These are phyloP conservation scores for Mesoligia furuncula DNA, from an alignment of 2,888 invertebrate species.

Conservation along the genomic window DNA sequence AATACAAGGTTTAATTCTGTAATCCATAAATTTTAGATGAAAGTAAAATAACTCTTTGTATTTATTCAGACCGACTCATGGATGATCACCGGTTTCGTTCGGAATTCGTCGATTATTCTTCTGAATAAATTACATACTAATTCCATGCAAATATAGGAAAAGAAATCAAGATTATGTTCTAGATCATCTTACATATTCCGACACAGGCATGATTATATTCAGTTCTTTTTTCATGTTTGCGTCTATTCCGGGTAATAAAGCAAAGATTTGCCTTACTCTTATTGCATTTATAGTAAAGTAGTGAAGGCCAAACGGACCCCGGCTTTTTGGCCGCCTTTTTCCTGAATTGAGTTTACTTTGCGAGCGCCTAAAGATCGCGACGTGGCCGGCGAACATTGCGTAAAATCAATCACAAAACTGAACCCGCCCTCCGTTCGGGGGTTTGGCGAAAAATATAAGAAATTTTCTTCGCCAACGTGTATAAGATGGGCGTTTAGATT, in stretches of 20 bases:
- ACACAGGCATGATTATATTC: neutral
- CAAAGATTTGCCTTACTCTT: slow-evolving; percentile 14
- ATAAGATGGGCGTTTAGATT: slow-evolving; percentile 48
- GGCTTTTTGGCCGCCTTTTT: slow-evolving; percentile 30
- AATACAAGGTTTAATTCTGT: too few relatives aligned
- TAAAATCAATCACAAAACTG: slow-evolving; percentile 60
- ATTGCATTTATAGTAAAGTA: slow-evolving; percentile 32
- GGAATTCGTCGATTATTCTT: too few relatives aligned
- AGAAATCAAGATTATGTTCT: too few relatives aligned
- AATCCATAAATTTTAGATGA: too few relatives aligned
- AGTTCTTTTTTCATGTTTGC: neutral
- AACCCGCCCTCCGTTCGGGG: slow-evolving; percentile 37
- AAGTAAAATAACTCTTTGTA: too few relatives aligned
- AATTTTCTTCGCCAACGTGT: slow-evolving; percentile 36
- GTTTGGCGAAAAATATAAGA: slow-evolving; percentile 47
- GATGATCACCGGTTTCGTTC: too few relatives aligned
- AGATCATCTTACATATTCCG: too few relatives aligned
- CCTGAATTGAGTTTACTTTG: slow-evolving; percentile 51
- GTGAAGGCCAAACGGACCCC: slow-evolving; percentile 3
- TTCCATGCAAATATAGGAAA: too few relatives aligned
- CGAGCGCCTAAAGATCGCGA: slow-evolving; percentile 37
- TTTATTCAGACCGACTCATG: too few relatives aligned
- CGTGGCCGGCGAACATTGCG: slow-evolving; percentile 57
- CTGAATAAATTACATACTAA: too few relatives aligned
- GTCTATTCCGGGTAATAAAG: neutral